These are phyloP conservation scores for Synergus gifuensis DNA, from an alignment of 2,888 invertebrate species.

Conservation along the genomic window DNA sequence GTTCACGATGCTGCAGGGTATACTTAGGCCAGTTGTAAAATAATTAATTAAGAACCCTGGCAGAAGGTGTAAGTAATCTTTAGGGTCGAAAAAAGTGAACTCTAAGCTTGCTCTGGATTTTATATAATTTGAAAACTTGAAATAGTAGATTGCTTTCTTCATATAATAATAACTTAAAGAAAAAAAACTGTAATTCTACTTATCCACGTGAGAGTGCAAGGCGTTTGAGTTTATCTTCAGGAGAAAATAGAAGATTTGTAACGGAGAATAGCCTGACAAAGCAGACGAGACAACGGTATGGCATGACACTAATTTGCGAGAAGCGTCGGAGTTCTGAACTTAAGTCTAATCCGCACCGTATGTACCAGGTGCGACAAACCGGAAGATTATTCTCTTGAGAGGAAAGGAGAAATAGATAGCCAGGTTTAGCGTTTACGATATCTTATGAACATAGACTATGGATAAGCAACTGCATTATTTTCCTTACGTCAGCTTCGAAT, in stretches of 20 bases:
- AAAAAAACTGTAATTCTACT: neutral
- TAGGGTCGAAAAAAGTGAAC: neutral
- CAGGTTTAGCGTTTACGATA: neutral
- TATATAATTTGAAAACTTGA: too few species aligned
- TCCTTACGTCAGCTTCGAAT: too few species aligned
- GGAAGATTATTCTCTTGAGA: slow-evolving; percentile 13
- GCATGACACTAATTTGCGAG: slow-evolving; percentile 39
- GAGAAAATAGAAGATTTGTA: slow-evolving; percentile 1
- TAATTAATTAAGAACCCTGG: slow-evolving; percentile 18
- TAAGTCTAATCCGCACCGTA: slow-evolving; percentile 27
- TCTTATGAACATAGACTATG: neutral
- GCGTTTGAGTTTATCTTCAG: slow-evolving; percentile 1
- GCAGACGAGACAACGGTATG: slow-evolving; percentile 33
- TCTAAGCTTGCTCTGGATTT: neutral
- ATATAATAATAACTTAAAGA: too few species aligned
- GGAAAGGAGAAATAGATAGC: neutral
- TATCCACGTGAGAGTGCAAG: neutral
- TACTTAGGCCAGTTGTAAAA: slow-evolving; percentile 25
- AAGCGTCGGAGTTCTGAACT: slow-evolving; percentile 11
- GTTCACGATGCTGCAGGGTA: slow-evolving; percentile 15
- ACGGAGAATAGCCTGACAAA: slow-evolving; percentile 33
- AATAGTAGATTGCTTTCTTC: too few species aligned
- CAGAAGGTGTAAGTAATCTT: neutral
- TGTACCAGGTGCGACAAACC: slow-evolving; percentile 14
- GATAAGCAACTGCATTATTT: neutral